Percentiles rank a stretch among this genome's conserved stretches.
phyloP scores from a whole-genome alignment of 2,113 vertebrate genomes.

The Micronycteris hirsuta region DNA sequence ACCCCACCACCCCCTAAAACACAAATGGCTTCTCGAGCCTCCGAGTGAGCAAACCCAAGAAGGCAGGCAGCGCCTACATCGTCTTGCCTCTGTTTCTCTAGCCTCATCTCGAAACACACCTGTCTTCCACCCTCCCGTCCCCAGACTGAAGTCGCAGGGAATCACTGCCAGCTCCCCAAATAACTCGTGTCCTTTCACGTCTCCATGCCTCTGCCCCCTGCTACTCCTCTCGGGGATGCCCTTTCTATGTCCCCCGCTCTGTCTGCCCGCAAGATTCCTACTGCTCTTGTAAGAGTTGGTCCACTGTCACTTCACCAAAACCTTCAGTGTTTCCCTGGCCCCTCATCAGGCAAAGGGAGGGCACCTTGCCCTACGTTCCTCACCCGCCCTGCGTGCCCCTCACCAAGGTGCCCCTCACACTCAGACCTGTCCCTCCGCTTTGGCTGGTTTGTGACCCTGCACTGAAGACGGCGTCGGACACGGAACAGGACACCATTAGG shows the following conservation, averaged over 20 bases:
- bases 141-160: not conserved
- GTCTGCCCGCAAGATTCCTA: not conserved
- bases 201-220: not conserved
- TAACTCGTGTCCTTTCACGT: not conserved
- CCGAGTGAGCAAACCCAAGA: not conserved
- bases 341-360: not conserved
- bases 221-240: not conserved
- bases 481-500: not conserved
- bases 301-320: not conserved
- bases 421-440: no score
- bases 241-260: not conserved
- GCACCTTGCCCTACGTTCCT: not conserved
- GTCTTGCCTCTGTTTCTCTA: not conserved
- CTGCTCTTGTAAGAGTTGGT: not conserved
- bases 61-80: rapidly evolving
- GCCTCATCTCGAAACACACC: not conserved
- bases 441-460: not conserved
- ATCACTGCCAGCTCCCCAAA: not conserved
- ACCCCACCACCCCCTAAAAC: not conserved
- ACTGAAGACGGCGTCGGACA: not conserved
- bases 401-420: not conserved
- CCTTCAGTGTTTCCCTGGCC: not conserved
- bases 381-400: not conserved
- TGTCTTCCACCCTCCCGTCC: not conserved
- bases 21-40: not conserved